Percentiles rank a stretch among this genome's conserved stretches.
These are phyloP conservation scores for Darevskia mixta DNA, from an alignment of 2,797 vertebrate genomes.

Conservation along the genomic window DNA sequence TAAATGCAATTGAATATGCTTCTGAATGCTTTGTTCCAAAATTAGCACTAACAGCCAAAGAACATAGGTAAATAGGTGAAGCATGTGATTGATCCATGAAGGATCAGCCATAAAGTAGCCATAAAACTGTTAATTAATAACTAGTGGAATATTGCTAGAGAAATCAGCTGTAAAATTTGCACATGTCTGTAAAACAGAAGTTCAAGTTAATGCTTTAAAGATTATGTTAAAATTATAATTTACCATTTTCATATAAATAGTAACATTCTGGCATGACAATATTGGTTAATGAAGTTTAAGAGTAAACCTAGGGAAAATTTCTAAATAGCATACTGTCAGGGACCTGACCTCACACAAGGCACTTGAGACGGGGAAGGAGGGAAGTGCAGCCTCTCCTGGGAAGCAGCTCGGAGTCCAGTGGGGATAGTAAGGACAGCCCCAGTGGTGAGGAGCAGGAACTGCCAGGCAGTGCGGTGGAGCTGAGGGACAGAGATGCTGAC, in stretches of 20 bases:
- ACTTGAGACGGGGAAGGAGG: too few relatives aligned
- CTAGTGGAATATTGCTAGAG: slow-evolving; percentile 39
- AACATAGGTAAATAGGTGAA: slow-evolving; percentile 56
- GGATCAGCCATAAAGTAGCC: slow-evolving; percentile 58
- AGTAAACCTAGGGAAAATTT: neutral
- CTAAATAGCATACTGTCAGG: neutral
- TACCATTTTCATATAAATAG: neutral
- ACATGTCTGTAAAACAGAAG: neutral
- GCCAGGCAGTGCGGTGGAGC: too few relatives aligned
- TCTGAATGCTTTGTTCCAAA: slow-evolving; percentile 60
- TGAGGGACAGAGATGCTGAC: too few relatives aligned
- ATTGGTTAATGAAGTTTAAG: neutral
- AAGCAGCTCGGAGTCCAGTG: too few relatives aligned
- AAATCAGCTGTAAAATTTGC: slow-evolving; percentile 45
- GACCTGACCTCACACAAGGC: too few relatives aligned
- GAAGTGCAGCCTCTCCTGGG: too few relatives aligned
- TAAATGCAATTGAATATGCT: slow-evolving; percentile 47
- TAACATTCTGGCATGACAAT: neutral
- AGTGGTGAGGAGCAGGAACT: too few relatives aligned
- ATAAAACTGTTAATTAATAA: slow-evolving; percentile 52
- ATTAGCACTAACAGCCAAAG: slow-evolving; percentile 52
- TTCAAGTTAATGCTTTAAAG: neutral
- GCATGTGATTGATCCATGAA: slow-evolving; percentile 62
- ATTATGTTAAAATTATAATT: neutral
- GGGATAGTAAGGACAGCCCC: too few relatives aligned